Evolutionary conservation across 2,797 vertebrate genomes (phyloP).

Genomic region (Poeciliopsis gracilis): DNA sequence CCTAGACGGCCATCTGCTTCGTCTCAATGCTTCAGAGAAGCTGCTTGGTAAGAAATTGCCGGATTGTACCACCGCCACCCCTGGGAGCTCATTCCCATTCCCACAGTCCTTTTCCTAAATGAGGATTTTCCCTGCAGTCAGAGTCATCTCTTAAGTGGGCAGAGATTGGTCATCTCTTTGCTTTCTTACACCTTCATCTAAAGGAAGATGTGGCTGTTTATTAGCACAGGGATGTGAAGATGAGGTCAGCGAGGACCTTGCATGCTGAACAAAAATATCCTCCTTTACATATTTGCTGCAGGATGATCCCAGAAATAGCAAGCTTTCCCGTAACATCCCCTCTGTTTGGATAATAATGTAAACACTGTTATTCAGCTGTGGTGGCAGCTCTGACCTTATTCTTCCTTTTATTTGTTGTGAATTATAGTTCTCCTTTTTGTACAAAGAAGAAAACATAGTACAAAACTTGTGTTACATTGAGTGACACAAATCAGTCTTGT

Average conservation of each 20-base stretch:
- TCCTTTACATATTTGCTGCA: slow-evolving; percentile 59
- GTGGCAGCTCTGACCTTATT: slow-evolving; percentile 41
- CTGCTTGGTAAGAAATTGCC: slow-evolving; percentile 45
- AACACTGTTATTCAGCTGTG: slow-evolving; percentile 62
- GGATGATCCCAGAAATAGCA: slow-evolving; percentile 64
- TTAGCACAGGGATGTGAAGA: slow-evolving; percentile 12
- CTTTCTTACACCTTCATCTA: slow-evolving; percentile 13
- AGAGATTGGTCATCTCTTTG: slow-evolving; percentile 14
- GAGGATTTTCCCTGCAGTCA: slow-evolving; percentile 44
- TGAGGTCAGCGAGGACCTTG: slow-evolving; percentile 49
- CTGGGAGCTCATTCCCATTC: slow-evolving; percentile 61
- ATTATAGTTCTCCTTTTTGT: slow-evolving; percentile 9
- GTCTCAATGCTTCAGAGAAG: slow-evolving; percentile 45
- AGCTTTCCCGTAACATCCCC: slow-evolving; percentile 68
- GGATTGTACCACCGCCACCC: slow-evolving; percentile 40
- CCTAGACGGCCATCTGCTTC: slow-evolving; percentile 44
- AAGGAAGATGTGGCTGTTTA: slow-evolving; percentile 19
- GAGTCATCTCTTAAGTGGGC: slow-evolving; percentile 33
- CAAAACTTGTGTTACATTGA: slow-evolving; percentile 20
- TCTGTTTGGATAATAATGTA: slow-evolving; percentile 69
- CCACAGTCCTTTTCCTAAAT: slow-evolving; percentile 63
- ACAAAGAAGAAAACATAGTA: not conserved
- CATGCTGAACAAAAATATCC: slow-evolving; percentile 55
- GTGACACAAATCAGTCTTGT: slow-evolving; percentile 33
- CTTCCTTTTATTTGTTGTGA: slow-evolving; percentile 27